Base-by-base conservation (phyloP, 1,140 invertebrate species). In the Aporrectodea caliginosa region DNA sequence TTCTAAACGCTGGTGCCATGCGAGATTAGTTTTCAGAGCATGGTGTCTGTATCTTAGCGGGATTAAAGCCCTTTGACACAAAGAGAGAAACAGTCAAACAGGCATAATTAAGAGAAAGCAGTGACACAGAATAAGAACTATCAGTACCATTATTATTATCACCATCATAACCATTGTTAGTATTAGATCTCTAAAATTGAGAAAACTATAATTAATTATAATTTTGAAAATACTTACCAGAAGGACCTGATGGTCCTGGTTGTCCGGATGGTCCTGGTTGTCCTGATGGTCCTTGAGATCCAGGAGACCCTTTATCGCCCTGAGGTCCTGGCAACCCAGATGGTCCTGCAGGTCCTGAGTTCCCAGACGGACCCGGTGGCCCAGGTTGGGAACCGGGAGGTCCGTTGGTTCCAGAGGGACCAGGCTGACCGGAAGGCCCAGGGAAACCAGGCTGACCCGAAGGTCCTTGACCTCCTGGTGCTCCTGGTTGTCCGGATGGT, bases 361-460 rank as follows among this genome's bases (percentile, higher is more conserved):
- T 29, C n/a, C 75, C 75, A 16, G 75, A n/a, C 27, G 12, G 31
- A 6, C 73, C 73, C 27, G 30, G 31, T 31, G 73, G 73, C 29
- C 73, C 73, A 2, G 75, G 31, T 76, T 76, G 75, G 12, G 29
- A 27, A 1, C 75, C 75, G 12, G 33, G 75, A 35, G 43, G n/a
- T 22, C 73, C 73, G 1, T n/a, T n/a, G 33, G 29, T 74, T 22
- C 73, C 73, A 32, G 87, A 87, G 75, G 85, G 81, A 73, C 91
- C 90, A 79, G 88, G 69, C 77, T 69, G 83, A 80, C 71, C 90
- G 88, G 71, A 84, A 84, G 75, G 83, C 75, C 76, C 90, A 27
- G 75, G 43, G n/a, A 30, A n/a, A 32, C 86, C 85, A 78, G 30
- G 76, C 76, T 81, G 82, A 78, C 70, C 76, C 29, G 30, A 69